These are phyloP conservation scores for Leptosomus discolor DNA, from an alignment of 2,113 vertebrate genomes.

Conservation along the genomic window DNA sequence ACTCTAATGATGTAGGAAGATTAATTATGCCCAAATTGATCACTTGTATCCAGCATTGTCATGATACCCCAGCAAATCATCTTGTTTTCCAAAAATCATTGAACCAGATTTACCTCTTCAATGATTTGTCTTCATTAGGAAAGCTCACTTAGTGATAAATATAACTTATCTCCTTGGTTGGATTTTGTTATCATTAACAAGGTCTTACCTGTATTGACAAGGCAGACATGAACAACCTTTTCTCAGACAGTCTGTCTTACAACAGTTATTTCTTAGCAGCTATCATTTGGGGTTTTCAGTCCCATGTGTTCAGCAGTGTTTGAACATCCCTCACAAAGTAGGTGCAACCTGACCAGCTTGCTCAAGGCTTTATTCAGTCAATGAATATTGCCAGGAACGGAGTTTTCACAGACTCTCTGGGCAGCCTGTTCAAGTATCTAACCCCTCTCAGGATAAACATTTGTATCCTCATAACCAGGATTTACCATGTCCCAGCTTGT, in stretches of 20 bases:
- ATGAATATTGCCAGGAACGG: background rate
- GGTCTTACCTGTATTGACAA: background rate
- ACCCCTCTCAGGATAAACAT: background rate
- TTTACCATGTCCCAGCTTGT: background rate
- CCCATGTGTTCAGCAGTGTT: background rate
- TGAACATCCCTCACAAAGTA: background rate
- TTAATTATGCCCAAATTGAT: background rate
- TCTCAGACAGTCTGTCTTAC: background rate
- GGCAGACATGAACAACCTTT: background rate
- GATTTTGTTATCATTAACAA: background rate
- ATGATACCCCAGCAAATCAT: background rate
- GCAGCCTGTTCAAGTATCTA: background rate
- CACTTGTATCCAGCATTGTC: background rate
- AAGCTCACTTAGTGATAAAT: background rate
- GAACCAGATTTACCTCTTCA: background rate
- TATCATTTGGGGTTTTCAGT: background rate
- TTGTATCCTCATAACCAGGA: background rate
- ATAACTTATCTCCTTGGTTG: fast-evolving
- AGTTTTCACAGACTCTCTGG: background rate
- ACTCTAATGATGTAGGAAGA: background rate
- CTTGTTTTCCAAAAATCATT: background rate
- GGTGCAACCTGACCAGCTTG: background rate
- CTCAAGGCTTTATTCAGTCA: background rate
- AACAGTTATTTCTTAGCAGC: background rate
- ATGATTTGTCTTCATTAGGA: background rate